phyloP scores from a whole-genome alignment of 1,140 invertebrate species.

The Archivesica marissinica region DNA sequence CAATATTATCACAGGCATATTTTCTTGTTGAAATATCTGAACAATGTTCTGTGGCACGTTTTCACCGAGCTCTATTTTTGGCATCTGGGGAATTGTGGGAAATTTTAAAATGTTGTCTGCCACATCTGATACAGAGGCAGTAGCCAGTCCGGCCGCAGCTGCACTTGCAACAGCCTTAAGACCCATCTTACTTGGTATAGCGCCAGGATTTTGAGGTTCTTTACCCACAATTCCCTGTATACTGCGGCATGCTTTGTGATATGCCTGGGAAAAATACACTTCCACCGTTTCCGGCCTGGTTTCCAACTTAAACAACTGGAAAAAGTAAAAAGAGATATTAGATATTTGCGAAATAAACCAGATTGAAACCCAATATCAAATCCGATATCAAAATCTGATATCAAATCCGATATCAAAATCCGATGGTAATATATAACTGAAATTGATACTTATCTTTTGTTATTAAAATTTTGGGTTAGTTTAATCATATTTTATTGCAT shows the following conservation, averaged over 20 bases:
- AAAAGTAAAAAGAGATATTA: slow-evolving; percentile 1
- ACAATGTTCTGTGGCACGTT: slow-evolving; percentile 60
- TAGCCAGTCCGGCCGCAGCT: slow-evolving; percentile 78
- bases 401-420: not conserved
- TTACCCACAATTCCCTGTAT: slow-evolving; percentile 63
- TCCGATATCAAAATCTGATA: too few species aligned
- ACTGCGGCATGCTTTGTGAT: slow-evolving; percentile 67
- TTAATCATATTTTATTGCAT: too few species aligned
- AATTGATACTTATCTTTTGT: too few species aligned
- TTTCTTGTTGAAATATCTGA: slow-evolving; percentile 70
- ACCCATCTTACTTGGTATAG: slow-evolving; percentile 56
- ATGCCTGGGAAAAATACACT: slow-evolving; percentile 77
- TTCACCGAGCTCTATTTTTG: slow-evolving; percentile 57
- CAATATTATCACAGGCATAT: slow-evolving; percentile 72
- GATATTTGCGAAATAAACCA: not conserved
- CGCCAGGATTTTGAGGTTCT: not conserved
- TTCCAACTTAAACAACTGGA: slow-evolving; percentile 77
- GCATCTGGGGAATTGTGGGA: slow-evolving; percentile 69
- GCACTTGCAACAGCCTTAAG: slow-evolving; percentile 75
- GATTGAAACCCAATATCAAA: too few species aligned
- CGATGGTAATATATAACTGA: too few species aligned
- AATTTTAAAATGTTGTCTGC: slow-evolving; percentile 76
- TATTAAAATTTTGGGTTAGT: too few species aligned
- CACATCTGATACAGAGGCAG: slow-evolving; percentile 74
- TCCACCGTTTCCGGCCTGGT: slow-evolving; percentile 73